Evolutionary conservation across 2,113 vertebrate genomes (phyloP), one percentile per base, ranked within the genome.

Genomic region (Aythya baeri): DNA sequence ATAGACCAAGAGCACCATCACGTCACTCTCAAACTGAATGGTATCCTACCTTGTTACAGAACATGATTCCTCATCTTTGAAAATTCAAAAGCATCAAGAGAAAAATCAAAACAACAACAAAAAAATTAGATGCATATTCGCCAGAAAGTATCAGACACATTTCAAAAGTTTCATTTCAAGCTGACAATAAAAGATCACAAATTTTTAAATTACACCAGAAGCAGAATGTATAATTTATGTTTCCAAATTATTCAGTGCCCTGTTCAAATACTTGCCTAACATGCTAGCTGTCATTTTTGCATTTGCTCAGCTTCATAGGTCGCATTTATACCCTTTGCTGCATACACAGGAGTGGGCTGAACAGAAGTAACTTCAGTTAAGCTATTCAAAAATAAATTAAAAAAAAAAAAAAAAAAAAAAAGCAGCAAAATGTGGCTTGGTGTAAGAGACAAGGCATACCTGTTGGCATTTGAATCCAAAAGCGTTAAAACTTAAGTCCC

Each of bases 151-250:
- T 70, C 88, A 84, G 61, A 34, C 21, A 84, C 57, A 83, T 72
- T 27, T 75, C 82, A 89, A 70, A 90, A 82, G 32, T 72, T 61
- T 94, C 76, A 41, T 68, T 34, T 92, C 73, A 91, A 86, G 32
- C n/a, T 68, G 38, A 16, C 71, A 62, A 41, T 44, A 83, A 94
- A 79, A 89, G 18, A 57, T 41, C 80, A 75, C 50, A 90, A 93
- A 91, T 86, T 94, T 80, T 78, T 58, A 77, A 93, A 93, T 94
- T 95, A 87, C 23, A 86, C 43, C 21, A 74, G 57, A 89, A 67
- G 41, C 7, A 90, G 66, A 73, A 89, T 1, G 2, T 36, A 77
- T 71, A 68, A 75, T 54, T 20, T 55, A 36, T 84, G 54, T 75
- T 85, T 66, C 85, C 61, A 88, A 32, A 68, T 75, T 83, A 79